phyloP scores from a whole-genome alignment of 2,113 vertebrate species.

The Ancistrus triradiatus region DNA sequence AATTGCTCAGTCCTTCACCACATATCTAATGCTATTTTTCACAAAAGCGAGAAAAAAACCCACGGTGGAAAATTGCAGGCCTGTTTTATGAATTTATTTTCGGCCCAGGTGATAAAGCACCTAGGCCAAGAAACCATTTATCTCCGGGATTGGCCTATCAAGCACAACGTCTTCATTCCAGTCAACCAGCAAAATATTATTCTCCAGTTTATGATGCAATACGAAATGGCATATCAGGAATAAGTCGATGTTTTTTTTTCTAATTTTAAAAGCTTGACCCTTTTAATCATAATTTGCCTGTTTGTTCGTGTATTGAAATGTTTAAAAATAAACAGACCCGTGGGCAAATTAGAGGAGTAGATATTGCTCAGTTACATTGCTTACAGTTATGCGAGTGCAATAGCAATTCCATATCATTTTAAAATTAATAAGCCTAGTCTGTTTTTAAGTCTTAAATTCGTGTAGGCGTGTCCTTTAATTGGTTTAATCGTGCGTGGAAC shows the following conservation, averaged over 20 bases:
- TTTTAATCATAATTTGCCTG: no score
- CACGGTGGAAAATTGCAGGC: not conserved
- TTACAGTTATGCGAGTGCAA: no score
- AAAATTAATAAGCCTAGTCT: no score
- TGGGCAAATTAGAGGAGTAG: no score
- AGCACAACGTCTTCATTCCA: constrained; percentile 96
- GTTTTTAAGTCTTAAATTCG: no score
- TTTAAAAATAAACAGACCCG: not conserved
- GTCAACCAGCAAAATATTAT: constrained; percentile 74
- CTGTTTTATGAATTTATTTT: constrained; percentile 33
- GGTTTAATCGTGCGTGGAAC: no score
- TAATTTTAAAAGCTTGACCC: no score
- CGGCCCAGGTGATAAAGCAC: constrained; percentile 31
- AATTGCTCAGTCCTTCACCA: not conserved
- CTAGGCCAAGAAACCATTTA: constrained; percentile 29
- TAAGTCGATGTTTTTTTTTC: no score
- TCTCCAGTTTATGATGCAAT: constrained; percentile 94
- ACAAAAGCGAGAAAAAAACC: constrained; percentile 4
- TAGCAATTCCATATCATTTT: no score
- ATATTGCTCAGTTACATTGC: no score
- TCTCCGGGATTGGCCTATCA: constrained; percentile 84
- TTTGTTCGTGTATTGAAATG: not conserved
- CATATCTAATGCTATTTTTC: constrained; percentile 1
- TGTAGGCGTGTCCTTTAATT: no score
- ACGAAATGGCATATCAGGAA: constrained; percentile 84